Evolutionary conservation across 2,113 vertebrate species (phyloP).

Genomic region (Chitala chitala): DNA sequence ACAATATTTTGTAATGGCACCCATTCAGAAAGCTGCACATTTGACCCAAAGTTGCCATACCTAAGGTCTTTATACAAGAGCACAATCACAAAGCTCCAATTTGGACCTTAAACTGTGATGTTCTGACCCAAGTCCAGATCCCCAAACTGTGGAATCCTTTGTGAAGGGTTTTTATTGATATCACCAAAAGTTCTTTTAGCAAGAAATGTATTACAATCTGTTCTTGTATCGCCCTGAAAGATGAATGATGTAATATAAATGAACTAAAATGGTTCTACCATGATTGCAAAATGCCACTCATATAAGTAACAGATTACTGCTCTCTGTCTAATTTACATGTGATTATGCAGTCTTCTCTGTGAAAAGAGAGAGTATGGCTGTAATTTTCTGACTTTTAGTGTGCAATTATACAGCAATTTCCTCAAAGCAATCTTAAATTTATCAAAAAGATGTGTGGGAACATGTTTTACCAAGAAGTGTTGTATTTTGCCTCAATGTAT

Average conservation of each 20-base stretch:
- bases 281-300: conserved; percentile 52
- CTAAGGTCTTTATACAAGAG: background rate
- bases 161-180: background rate
- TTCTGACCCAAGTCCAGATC: too few species aligned
- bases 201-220: conserved; percentile 31
- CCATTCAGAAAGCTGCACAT: too few species aligned
- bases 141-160: too few species aligned
- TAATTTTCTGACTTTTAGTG: conserved; percentile 63
- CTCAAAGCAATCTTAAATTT: conserved; percentile 52
- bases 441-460: conserved; percentile 36
- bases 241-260: conserved; percentile 45
- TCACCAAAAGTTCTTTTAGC: background rate
- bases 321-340: conserved; percentile 57
- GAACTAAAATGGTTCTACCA: conserved; percentile 46
- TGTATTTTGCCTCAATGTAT: conserved; percentile 33
- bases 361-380: conserved; percentile 40
- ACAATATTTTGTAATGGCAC: too few species aligned
- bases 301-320: conserved; percentile 55
- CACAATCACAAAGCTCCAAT: background rate
- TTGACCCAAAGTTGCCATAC: too few species aligned
- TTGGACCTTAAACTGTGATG: too few species aligned
- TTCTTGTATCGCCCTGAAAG: conserved; percentile 45
- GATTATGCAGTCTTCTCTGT: conserved; percentile 61
- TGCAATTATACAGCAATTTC: conserved; percentile 58
- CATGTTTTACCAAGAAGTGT: conserved; percentile 46